phyloP scores from a whole-genome alignment of 64 coral and sea anemone genomes.

The Stichodactyla mertensii region DNA sequence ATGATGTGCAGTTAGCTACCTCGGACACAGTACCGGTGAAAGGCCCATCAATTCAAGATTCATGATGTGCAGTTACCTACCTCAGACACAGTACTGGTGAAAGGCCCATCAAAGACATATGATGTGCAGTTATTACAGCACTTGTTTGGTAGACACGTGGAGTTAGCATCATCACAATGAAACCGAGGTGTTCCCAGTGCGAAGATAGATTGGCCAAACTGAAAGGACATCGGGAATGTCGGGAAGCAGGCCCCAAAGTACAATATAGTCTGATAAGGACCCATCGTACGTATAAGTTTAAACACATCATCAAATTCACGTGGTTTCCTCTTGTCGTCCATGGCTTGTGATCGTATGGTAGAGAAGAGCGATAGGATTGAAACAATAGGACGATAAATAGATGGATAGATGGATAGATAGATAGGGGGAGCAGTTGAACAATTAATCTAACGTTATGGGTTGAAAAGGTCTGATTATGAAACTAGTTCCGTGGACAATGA shows the following conservation, averaged over 20 bases:
- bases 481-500: no score
- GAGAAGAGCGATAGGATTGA: no score
- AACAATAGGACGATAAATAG: no score
- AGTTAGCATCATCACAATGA: slow-evolving; percentile 7
- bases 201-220: slow-evolving; percentile 4
- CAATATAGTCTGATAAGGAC: neutral
- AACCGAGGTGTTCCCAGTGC: slow-evolving; percentile 12
- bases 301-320: slow-evolving; percentile 24
- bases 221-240: neutral
- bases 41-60: neutral
- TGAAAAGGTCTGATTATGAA: no score
- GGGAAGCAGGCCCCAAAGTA: neutral
- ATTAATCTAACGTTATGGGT: no score
- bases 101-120: slow-evolving; percentile 4
- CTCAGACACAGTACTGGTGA: slow-evolving; percentile 24
- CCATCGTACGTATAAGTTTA: neutral
- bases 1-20: no score
- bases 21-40: no score
- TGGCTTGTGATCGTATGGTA: neutral
- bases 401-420: no score
- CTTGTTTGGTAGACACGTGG: slow-evolving; percentile 12
- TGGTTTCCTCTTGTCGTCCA: neutral
- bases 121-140: slow-evolving; percentile 16
- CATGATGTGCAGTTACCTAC: neutral
- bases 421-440: no score